Evolutionary conservation across 2,797 vertebrate genomes (phyloP).

Genomic region (Lepus townsendii): DNA sequence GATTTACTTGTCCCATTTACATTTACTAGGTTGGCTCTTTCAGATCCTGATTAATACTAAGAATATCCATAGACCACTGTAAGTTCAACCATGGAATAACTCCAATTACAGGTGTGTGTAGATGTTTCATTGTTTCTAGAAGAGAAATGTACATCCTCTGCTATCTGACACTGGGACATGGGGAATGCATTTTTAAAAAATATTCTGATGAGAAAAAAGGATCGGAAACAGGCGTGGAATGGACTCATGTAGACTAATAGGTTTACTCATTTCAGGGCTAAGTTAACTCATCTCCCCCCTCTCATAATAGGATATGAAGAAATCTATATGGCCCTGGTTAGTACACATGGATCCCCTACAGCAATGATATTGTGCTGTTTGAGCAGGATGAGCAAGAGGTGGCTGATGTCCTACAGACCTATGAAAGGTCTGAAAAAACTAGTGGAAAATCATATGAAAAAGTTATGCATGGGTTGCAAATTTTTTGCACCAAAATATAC

Average conservation of each 20-base stretch:
- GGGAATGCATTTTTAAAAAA: background rate
- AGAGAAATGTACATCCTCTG: background rate
- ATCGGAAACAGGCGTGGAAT: background rate
- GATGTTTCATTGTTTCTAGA: background rate
- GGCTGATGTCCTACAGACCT: background rate
- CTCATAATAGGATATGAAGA: background rate
- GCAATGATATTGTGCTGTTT: background rate
- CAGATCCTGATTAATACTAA: background rate
- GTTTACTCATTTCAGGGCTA: background rate
- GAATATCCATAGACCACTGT: background rate
- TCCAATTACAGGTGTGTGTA: background rate
- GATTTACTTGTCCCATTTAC: background rate
- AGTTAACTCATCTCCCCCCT: background rate
- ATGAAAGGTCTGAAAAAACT: no score
- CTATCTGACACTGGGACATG: background rate
- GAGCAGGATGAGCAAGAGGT: background rate
- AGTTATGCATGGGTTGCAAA: no score
- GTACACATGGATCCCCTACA: background rate
- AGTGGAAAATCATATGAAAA: no score
- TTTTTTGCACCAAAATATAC: no score
- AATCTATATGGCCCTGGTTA: no score
- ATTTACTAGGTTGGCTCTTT: background rate
- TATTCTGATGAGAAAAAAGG: background rate
- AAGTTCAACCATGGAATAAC: background rate
- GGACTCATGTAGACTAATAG: background rate